Percentiles rank a stretch among this genome's conserved stretches.
Conservation (phyloP, 2,888 invertebrate genomes). For the Perizoma affinitatum region DNA sequence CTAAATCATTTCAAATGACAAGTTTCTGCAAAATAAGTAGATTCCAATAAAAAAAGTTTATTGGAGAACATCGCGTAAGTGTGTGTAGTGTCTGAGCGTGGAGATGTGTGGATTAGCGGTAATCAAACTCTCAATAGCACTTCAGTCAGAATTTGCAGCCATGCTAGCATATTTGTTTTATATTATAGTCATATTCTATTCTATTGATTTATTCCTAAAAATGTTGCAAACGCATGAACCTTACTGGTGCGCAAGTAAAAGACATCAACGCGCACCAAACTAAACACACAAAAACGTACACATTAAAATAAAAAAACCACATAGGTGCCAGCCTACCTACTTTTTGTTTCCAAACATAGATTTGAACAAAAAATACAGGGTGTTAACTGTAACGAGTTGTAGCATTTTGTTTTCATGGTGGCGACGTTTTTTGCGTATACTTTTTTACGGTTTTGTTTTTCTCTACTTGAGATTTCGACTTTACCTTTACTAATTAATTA, state of each 20-base stretch:
- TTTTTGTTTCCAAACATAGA: conserved; percentile 65
- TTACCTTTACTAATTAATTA: conserved; percentile 16
- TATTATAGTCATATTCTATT: no score
- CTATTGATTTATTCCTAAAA: conserved; percentile 13
- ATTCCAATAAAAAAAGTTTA: no score
- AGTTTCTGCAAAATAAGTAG: no score
- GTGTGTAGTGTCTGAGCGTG: no score
- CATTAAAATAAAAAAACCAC: conserved; percentile 62
- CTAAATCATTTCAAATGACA: no score
- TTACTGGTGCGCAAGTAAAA: conserved; percentile 52
- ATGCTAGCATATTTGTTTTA: no score
- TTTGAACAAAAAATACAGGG: conserved; percentile 60
- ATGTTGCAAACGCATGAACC: conserved; percentile 41
- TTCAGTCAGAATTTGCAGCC: no score
- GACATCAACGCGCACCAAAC: conserved; percentile 60
- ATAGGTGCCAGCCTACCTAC: conserved; percentile 33
- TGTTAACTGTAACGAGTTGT: conserved; percentile 67
- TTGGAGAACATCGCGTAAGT: no score
- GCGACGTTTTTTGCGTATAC: conserved; percentile 32
- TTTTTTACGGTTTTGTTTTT: conserved; percentile 10
- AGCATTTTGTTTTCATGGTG: conserved; percentile 48
- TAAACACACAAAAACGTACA: conserved; percentile 71
- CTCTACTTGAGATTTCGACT: conserved; percentile 6
- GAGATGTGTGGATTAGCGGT: no score
- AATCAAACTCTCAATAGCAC: no score